Conservation (phyloP, 92 coral and sea anemone genomes). For the Blastomussa wellsi region DNA sequence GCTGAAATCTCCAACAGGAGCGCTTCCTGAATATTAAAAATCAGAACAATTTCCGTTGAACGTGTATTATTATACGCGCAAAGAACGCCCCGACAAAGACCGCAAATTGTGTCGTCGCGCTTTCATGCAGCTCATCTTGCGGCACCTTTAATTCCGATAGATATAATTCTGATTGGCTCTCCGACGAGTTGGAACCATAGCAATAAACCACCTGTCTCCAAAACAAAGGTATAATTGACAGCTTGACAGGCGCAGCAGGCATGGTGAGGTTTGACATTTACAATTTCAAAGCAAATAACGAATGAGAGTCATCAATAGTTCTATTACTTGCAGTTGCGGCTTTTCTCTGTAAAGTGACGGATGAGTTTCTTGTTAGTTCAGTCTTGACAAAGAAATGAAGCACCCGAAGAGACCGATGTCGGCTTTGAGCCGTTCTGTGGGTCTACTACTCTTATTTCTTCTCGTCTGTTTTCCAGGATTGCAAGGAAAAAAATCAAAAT, state of each 20-base stretch:
- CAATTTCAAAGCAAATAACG: constrained; percentile 72
- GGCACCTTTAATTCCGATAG: constrained; percentile 40
- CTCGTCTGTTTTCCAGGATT: constrained; percentile 23
- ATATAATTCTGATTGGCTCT: constrained; percentile 45
- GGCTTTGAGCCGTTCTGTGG: constrained; percentile 17
- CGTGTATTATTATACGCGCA: constrained; percentile 13
- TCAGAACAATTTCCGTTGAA: constrained; percentile 35
- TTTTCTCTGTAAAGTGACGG: constrained; percentile 48
- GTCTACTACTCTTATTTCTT: constrained; percentile 17
- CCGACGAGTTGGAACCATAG: constrained; percentile 22
- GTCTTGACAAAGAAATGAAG: constrained; percentile 28
- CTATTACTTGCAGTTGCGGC: constrained; percentile 51
- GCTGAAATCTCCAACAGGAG: constrained; percentile 64
- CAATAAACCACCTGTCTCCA: constrained; percentile 51
- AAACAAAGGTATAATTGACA: constrained; percentile 54
- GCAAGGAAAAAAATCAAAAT: constrained; percentile 55
- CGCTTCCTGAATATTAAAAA: constrained; percentile 56
- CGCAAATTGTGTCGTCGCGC: constrained; percentile 53
- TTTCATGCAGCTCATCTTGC: constrained; percentile 53
- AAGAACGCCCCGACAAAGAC: constrained; percentile 58
- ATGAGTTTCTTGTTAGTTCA: constrained; percentile 18
- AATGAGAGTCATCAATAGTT: constrained; percentile 52
- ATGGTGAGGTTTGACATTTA: constrained; percentile 58
- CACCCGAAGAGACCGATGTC: constrained; percentile 8
- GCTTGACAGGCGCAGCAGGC: constrained; percentile 48